Conservation (phyloP, 2,797 vertebrate species). For the Eleutherodactylus coqui region DNA sequence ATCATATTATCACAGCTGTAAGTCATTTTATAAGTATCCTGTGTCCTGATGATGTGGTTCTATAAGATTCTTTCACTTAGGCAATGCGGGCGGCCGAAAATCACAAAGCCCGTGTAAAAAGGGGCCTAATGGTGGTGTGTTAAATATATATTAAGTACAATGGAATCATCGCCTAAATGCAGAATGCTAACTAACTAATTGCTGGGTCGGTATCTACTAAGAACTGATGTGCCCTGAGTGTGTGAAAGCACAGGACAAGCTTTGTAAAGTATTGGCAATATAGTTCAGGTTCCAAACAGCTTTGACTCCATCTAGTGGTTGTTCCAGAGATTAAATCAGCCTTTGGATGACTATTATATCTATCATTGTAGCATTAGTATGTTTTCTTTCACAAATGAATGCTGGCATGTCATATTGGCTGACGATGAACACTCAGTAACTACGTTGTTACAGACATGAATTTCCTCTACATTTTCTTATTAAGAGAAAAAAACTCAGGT, state of each 20-base stretch:
- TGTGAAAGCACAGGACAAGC: not conserved
- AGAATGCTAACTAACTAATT: too few relatives aligned
- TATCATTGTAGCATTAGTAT: too few relatives aligned
- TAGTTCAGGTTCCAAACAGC: not conserved
- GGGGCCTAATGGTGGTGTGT: too few relatives aligned
- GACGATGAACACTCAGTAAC: too few relatives aligned
- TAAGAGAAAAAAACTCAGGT: too few relatives aligned
- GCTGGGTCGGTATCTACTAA: not conserved
- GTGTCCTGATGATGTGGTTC: not conserved
- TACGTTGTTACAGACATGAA: too few relatives aligned
- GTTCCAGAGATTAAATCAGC: not conserved
- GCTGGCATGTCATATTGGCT: too few relatives aligned
- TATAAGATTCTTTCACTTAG: not conserved
- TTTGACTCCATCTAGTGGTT: slow-evolving; percentile 47
- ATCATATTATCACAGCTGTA: not conserved
- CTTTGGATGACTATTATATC: not conserved
- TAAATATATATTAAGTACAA: not conserved
- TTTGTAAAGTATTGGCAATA: not conserved
- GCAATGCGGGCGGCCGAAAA: not conserved
- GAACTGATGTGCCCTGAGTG: not conserved
- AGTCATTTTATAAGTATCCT: not conserved
- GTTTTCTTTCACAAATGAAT: too few relatives aligned
- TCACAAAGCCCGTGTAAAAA: not conserved
- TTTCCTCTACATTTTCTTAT: too few relatives aligned
- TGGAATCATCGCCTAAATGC: not conserved